phyloP scores from a whole-genome alignment of 35 echinoderm and acorn worm genomes.

The Ptychodera flava region DNA sequence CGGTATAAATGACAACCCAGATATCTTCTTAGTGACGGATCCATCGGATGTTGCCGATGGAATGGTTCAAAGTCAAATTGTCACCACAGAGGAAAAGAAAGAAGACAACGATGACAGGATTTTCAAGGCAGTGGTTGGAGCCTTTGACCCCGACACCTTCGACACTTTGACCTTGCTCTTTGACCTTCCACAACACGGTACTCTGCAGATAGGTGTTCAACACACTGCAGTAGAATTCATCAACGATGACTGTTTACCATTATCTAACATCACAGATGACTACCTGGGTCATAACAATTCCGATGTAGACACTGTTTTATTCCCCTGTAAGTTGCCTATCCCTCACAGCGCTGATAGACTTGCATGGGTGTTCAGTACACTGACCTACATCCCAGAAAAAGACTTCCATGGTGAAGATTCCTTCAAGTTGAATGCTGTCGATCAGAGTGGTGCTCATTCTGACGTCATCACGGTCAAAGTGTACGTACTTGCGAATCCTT shows the following conservation, averaged over 20 bases:
- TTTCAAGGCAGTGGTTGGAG: neutral
- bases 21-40: no score
- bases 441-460: neutral
- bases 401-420: neutral
- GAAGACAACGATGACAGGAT: no score
- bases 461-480: neutral
- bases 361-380: neutral
- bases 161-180: neutral
- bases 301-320: neutral
- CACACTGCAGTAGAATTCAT: neutral
- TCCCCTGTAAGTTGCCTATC: neutral
- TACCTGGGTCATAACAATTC: neutral
- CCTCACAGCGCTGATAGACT: neutral
- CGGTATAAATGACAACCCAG: no score
- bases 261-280: neutral
- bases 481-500: neutral
- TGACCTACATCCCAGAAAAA: neutral
- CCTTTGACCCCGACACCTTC: neutral
- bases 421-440: neutral
- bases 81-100: no score
- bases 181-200: neutral
- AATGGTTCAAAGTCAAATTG: no score
- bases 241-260: neutral
- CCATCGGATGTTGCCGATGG: no score
- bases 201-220: neutral